Evolutionary conservation across 2,888 invertebrate species (phyloP), one percentile per base, ranked within the genome.

Genomic region (Cecidostiba fungosa): DNA sequence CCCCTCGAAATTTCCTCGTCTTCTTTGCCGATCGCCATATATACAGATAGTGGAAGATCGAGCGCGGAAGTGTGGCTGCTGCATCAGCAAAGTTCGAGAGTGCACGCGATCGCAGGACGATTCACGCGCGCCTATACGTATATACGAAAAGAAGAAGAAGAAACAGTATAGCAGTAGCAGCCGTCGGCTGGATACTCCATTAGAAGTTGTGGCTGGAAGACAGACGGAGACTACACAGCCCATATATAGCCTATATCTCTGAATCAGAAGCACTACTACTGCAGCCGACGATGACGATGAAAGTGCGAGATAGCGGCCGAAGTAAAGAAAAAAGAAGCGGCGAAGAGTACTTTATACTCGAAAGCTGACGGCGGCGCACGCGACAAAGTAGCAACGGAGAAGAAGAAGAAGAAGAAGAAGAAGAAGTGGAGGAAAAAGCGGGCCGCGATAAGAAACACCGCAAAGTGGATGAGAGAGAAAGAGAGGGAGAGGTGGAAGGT

Each of bases 111-210:
- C 81, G 72, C 69, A 73, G n/a, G 36, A 36, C 62, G 59, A 81
- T 72, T 77, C 32, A 8, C 39, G 23, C 70, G 77, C 77, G 47
- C n/a, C 19, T 6, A n/a, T 59, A 59, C n/a, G n/a, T 59, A 59
- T n/a, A 59, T 23, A 50, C 23, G 36, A 43, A 19, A 77, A 74
- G 47, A n/a, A n/a, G 26, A 62, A 62, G 66, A 26, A 26, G 23
- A 36, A 66, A 10, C 32, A 36, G 62, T 39, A 29, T 29, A 32
- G n/a, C 50, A 72, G 73, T 29, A 32, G 54, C 47, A 54, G 69
- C 79, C 80, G 36, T 79, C 76, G 85, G 79, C 82, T 82, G 79
- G 83, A 85, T 87, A 85, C 80, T 87, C 87, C 85, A 87, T 87
- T 87, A 87, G 87, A 83, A 85, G 73, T 87, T 87, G 79, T 70